Conservation (phyloP, 2,797 vertebrate genomes). For the Pseudochirops corinnae region DNA sequence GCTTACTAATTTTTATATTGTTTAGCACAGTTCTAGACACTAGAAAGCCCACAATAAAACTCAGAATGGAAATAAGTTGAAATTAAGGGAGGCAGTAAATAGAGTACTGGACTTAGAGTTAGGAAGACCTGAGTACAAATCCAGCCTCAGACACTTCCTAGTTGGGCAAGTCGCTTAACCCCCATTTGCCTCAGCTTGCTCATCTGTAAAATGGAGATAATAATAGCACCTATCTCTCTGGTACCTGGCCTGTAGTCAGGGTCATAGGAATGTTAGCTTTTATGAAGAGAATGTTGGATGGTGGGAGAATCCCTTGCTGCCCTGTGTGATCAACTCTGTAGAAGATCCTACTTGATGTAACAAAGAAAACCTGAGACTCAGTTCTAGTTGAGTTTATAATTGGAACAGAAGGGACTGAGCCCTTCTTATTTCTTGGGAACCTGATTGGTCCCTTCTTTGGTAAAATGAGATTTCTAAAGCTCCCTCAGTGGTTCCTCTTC, state of each 20-base stretch:
- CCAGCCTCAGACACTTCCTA: background rate
- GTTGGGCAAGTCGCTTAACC: background rate
- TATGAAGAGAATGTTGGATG: background rate
- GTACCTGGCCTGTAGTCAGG: background rate
- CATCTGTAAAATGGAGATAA: background rate
- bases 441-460: constrained; percentile 22
- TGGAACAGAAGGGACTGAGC: background rate
- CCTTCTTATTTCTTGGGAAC: constrained; percentile 37
- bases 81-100: constrained; percentile 51
- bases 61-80: constrained; percentile 41
- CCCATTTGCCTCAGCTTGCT: background rate
- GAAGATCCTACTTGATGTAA: background rate
- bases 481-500: constrained; percentile 41
- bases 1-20: constrained; percentile 1
- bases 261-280: background rate
- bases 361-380: background rate
- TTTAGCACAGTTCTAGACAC: constrained; percentile 35
- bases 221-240: background rate
- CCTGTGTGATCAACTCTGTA: background rate
- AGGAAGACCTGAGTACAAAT: background rate
- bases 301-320: background rate
- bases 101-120: background rate
- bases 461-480: constrained; percentile 65
- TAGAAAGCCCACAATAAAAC: constrained; percentile 63
- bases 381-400: background rate